A percentile compares a stretch with the other conserved stretches of the same genome.
These are phyloP conservation scores for Cephus pulcher DNA, from an alignment of 2,888 invertebrate genomes.

Conservation along the genomic window DNA sequence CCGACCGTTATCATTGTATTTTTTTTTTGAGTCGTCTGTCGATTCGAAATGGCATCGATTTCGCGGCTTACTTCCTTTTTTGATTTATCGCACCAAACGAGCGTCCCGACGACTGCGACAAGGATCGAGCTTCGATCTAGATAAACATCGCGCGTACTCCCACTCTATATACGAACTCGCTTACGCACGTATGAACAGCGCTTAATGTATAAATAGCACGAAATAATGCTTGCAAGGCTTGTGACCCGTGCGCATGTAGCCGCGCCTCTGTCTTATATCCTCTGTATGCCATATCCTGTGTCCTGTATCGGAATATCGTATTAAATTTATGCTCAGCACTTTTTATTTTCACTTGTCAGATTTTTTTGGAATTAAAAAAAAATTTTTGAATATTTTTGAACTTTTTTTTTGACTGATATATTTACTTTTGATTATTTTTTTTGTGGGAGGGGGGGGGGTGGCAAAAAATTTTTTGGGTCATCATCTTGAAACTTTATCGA, in stretches of 20 bases:
- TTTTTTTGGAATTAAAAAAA: background rate
- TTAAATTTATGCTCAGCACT: conserved; percentile 13
- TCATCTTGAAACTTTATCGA: background rate
- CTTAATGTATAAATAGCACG: background rate
- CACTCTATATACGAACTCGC: background rate
- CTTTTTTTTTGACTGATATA: too few species aligned
- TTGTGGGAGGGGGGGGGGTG: too few species aligned
- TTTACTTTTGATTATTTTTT: too few species aligned
- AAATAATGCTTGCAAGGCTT: background rate
- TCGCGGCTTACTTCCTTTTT: background rate
- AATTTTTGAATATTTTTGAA: too few species aligned
- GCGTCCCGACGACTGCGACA: background rate
- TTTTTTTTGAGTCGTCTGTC: background rate
- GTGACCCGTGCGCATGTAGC: background rate
- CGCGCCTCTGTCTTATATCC: conserved; percentile 32
- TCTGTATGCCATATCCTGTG: conserved; percentile 31
- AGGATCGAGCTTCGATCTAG: background rate
- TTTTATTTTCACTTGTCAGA: background rate
- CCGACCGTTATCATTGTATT: too few species aligned
- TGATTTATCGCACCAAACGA: background rate
- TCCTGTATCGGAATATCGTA: conserved; percentile 39
- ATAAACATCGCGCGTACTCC: background rate
- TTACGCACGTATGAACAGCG: background rate
- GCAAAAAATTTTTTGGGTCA: background rate
- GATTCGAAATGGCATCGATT: background rate